Evolutionary conservation across 2,113 vertebrate genomes (phyloP), one percentile per base, ranked within the genome.

Genomic region (Apeltes quadracus): DNA sequence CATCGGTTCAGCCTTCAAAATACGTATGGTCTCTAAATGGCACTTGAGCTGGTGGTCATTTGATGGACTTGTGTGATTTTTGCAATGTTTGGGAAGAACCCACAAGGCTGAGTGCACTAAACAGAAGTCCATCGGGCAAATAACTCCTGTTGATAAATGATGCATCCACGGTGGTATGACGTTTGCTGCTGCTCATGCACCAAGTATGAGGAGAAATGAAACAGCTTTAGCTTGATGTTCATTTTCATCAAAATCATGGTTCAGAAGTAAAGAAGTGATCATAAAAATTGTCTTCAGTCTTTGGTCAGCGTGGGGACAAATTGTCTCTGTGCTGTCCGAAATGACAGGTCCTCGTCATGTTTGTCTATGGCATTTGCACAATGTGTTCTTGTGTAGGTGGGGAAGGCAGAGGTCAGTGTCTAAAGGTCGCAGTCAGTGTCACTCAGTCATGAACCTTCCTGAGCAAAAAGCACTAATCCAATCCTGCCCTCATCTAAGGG

Each of bases 311-410:
- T 15, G 25, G 27, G 14, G 56, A 57, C 25, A 61, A 9, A 57
- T 41, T 14, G 18, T 5, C 36, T 62, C 9, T 3, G 13, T 34
- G 48, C 15, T 58, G 53, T 16, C 41, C 3, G 58, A 86, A 67
- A 68, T 41, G 34, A 51, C 12, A 25, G 32, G n/a, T 63, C 34
- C 38, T 20, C 55, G 74, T 65, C 51, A 48, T 56, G 70, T 72
- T 77, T 74, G 64, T 83, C 36, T 41, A 50, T 58, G 6, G n/a
- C 72, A 43, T 79, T 64, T 69, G 50, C 4, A 32, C 75, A 71
- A 13, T 59, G 81, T 64, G 73, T 58, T 61, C 7, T 51, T 55
- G 43, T 68, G 63, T 54, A 61, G 81, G 64, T 44, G 4, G 48
- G 63, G 65, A 67, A 79, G 76, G 58, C 50, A 22, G 25, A 62